These are phyloP conservation scores for Corvus cornix DNA, from an alignment of 2,113 vertebrate species.

Conservation along the genomic window DNA sequence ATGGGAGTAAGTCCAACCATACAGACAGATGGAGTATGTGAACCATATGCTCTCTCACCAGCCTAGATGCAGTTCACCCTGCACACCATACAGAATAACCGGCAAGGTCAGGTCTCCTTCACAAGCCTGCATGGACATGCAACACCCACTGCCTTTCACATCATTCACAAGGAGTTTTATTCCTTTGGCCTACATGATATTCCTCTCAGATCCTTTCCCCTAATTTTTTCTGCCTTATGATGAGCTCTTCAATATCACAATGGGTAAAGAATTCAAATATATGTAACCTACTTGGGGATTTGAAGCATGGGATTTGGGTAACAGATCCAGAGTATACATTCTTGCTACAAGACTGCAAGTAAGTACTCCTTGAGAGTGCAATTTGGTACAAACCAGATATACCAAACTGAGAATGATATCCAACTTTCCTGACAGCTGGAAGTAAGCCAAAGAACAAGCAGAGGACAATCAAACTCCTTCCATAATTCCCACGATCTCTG, in stretches of 20 bases:
- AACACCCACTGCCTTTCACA: background rate
- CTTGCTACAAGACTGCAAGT: background rate
- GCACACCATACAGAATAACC: background rate
- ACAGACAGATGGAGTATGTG: background rate
- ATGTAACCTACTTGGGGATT: background rate
- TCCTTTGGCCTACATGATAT: background rate
- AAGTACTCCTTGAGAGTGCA: background rate
- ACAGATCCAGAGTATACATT: background rate
- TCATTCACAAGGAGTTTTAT: background rate
- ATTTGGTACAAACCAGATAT: background rate
- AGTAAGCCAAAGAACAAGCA: background rate
- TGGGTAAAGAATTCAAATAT: background rate
- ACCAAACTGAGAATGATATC: background rate
- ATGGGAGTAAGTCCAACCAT: background rate
- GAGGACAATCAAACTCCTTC: background rate
- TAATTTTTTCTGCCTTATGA: background rate
- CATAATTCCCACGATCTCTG: background rate
- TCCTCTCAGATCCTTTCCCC: background rate
- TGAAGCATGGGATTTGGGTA: background rate
- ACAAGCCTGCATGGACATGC: background rate
- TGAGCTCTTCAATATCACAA: background rate
- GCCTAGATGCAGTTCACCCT: background rate
- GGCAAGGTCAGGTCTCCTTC: background rate
- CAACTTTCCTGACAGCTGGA: background rate
- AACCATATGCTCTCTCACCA: background rate